A percentile compares a stretch with the other conserved stretches of the same genome.
Conservation (phyloP, 2,797 vertebrate genomes). For the Aratinga solstitialis region DNA sequence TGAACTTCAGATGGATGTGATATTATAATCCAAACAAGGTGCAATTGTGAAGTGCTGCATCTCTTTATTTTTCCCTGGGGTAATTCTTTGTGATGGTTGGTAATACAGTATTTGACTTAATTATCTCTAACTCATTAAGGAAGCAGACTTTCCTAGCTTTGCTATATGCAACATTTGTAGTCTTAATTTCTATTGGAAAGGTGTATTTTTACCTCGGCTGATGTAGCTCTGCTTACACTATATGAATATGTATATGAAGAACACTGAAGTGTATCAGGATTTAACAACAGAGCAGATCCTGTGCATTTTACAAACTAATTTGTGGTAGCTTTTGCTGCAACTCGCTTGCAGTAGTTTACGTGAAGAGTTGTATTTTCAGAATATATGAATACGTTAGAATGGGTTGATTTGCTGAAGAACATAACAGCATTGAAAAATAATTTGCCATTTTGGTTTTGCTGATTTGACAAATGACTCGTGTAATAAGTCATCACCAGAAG, state of each 20-base stretch:
- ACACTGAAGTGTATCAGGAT: not conserved
- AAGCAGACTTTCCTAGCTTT: not conserved
- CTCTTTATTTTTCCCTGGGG: not conserved
- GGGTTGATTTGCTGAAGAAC: not conserved
- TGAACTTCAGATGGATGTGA: not conserved
- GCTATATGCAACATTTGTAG: not conserved
- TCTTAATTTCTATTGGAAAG: not conserved
- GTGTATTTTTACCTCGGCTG: not conserved
- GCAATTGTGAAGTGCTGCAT: not conserved
- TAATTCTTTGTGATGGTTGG: not conserved
- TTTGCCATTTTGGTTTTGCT: not conserved
- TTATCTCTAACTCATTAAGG: not conserved
- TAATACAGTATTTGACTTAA: not conserved
- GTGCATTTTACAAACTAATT: not conserved
- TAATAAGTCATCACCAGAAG: not conserved
- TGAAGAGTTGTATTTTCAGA: not conserved
- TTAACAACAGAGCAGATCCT: not conserved
- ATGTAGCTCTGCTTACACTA: not conserved
- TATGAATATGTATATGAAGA: not conserved
- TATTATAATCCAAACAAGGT: not conserved
- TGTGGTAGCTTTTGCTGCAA: not conserved
- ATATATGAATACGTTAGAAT: conserved; percentile 14
- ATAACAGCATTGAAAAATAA: not conserved
- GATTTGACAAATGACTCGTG: not conserved
- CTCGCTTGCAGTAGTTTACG: not conserved